These are phyloP conservation scores for Stigmatopora argus DNA, from an alignment of 2,113 vertebrate genomes.

Conservation along the genomic window DNA sequence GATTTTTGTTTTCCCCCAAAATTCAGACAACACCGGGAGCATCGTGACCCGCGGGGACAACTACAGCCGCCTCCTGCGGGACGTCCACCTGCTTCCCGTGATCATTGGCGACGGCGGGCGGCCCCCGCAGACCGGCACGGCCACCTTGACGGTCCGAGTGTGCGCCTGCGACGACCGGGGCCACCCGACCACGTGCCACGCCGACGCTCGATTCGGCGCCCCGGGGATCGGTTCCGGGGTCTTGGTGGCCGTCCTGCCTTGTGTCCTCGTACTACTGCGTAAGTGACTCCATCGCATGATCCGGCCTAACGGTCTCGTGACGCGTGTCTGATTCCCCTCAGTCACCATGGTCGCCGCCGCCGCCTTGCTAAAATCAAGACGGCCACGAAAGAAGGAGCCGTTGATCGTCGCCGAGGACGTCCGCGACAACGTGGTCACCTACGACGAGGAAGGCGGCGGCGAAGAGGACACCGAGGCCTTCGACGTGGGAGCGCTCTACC, in stretches of 20 bases:
- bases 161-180: constrained; percentile 86
- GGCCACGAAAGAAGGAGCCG: constrained; percentile 89
- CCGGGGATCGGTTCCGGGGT: constrained; percentile 91
- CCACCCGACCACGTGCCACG: constrained; percentile 85
- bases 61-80: constrained; percentile 82
- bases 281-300: constrained; percentile 49
- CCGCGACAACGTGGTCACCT: constrained; percentile 92
- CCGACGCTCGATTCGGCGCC: constrained; percentile 81
- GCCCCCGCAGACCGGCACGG: constrained; percentile 90
- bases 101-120: constrained; percentile 85
- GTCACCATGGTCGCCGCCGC: constrained; percentile 91
- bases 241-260: constrained; percentile 85
- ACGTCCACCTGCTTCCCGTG: constrained; percentile 80
- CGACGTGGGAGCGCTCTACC: constrained; percentile 85
- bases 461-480: constrained; percentile 96
- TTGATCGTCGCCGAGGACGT: constrained; percentile 95
- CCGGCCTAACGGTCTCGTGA: background rate
- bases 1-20: constrained; percentile 5
- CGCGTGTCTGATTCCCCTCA: constrained; percentile 2
- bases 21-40: constrained; percentile 87
- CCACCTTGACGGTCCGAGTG: constrained; percentile 86
- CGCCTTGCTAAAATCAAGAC: constrained; percentile 81
- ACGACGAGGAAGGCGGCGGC: constrained; percentile 92
- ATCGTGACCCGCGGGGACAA: constrained; percentile 80
- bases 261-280: constrained; percentile 89